Percentiles rank a stretch among this genome's conserved stretches.
Conservation (phyloP, 2,113 vertebrate species). For the Bubo bubo region DNA sequence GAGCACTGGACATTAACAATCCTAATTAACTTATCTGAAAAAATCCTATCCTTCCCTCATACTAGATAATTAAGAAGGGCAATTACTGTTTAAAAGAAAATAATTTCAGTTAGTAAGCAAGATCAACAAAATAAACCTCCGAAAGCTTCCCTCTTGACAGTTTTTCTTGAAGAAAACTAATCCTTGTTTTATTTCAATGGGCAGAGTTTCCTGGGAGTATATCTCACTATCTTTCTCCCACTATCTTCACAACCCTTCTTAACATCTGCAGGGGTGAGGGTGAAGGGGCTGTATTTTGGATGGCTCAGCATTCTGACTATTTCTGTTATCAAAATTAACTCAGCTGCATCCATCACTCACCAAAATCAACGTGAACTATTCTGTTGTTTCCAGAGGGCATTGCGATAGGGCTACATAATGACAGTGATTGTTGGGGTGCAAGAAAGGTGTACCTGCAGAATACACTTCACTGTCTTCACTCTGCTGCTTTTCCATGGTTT, state of each 20-base stretch:
- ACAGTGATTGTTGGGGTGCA: neutral
- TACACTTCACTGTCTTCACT: neutral
- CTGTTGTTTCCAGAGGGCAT: neutral
- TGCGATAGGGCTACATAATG: neutral
- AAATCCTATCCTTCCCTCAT: neutral
- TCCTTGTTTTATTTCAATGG: neutral
- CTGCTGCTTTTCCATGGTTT: neutral
- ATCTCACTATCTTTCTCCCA: neutral
- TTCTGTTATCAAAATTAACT: neutral
- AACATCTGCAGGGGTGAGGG: neutral
- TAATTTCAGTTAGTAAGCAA: neutral
- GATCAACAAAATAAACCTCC: slow-evolving; percentile 8
- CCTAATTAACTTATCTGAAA: neutral
- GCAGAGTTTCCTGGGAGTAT: neutral
- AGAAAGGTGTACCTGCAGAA: neutral
- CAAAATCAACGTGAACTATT: neutral
- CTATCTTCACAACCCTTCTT: neutral
- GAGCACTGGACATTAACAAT: neutral
- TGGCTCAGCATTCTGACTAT: neutral
- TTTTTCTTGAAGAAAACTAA: neutral
- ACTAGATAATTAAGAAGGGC: neutral
- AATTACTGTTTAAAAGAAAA: neutral
- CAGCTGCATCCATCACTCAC: neutral
- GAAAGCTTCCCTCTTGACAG: neutral
- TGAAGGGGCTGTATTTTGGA: neutral